Evolutionary conservation across 2,797 vertebrate species (phyloP), one percentile per base, ranked within the genome.

Genomic region (Hybognathus amarus): DNA sequence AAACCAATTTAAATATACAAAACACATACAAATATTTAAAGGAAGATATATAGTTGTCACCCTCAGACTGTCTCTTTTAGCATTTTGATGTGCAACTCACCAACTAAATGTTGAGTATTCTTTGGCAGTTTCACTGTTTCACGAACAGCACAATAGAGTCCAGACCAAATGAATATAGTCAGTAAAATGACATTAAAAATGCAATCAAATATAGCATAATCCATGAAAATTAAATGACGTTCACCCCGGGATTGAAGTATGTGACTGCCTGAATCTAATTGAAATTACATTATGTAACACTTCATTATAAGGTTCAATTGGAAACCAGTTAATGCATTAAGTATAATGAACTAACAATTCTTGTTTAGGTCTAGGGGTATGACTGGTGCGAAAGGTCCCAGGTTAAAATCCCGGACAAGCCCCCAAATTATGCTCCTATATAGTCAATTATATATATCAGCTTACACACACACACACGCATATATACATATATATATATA

Each of bases 391-490:
- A 92, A 90, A 92, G 91, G 89, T 92, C 90, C 90, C 87, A 88
- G 90, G 88, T 90, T 92, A 90, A 92, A 92, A 91, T 92, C 90
- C 85, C 88, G 79, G 79, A 91, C 86, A 64, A 91, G 79, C 71
- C 90, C 89, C 24, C 5, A 61, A 27, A 61, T 61, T 56, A n/a
- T 3, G 12, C 2, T 27, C n/a, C 12, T 61, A 27, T 24, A 59
- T 59, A n/a, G n/a, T n/a, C n/a, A n/a, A n/a, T n/a, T 38, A 1
- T 38, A 38, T 38, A 0, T 38, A 38, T 38, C n/a, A n/a, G n/a
- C n/a, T n/a, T n/a, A n/a, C n/a, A n/a, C n/a, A n/a, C n/a, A n/a
- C n/a, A n/a, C n/a, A n/a, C n/a, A n/a, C n/a, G n/a, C n/a, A 8
- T 38, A 8, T 38, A 8, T 38, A 38, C 8, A 8, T 38, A 38